Conservation (phyloP, 2,797 vertebrate species). For the Eutrigla gurnardus region DNA sequence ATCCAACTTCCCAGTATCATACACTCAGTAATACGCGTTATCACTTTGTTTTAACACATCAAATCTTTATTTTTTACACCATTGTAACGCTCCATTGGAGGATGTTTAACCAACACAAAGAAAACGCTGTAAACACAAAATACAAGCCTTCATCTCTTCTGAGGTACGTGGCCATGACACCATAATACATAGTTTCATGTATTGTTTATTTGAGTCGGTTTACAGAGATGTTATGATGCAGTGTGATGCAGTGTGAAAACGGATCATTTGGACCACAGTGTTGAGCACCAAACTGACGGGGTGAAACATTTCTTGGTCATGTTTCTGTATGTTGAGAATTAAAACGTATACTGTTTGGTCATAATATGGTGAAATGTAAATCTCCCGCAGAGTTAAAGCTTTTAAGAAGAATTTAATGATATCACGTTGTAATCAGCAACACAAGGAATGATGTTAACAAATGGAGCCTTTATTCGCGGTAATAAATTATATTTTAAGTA, state of each 20-base stretch:
- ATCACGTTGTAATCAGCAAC: not conserved
- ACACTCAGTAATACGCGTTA: not conserved
- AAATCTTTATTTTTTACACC: constrained; percentile 76
- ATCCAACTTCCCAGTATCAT: not conserved
- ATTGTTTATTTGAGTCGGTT: not conserved
- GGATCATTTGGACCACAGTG: constrained; percentile 7
- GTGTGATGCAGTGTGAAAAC: not conserved
- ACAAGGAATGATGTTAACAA: constrained; percentile 8
- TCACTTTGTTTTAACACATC: constrained; percentile 50
- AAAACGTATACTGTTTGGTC: not conserved
- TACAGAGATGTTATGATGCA: not conserved
- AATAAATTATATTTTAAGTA: constrained; percentile 61
- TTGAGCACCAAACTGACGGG: not conserved
- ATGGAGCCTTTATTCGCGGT: constrained; percentile 3
- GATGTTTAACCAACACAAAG: constrained; percentile 66
- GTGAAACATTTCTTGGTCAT: not conserved
- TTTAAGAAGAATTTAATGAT: not conserved
- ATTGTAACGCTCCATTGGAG: constrained; percentile 66
- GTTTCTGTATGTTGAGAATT: constrained; percentile 1
- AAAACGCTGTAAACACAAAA: constrained; percentile 66
- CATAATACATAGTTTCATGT: constrained; percentile 3
- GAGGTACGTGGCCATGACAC: constrained; percentile 24
- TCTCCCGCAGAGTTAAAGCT: constrained; percentile 3
- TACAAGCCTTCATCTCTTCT: constrained; percentile 48
- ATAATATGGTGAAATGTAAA: constrained; percentile 1